Evolutionary conservation across 1,140 invertebrate species (phyloP).

Genomic region (Cydia splendana): DNA sequence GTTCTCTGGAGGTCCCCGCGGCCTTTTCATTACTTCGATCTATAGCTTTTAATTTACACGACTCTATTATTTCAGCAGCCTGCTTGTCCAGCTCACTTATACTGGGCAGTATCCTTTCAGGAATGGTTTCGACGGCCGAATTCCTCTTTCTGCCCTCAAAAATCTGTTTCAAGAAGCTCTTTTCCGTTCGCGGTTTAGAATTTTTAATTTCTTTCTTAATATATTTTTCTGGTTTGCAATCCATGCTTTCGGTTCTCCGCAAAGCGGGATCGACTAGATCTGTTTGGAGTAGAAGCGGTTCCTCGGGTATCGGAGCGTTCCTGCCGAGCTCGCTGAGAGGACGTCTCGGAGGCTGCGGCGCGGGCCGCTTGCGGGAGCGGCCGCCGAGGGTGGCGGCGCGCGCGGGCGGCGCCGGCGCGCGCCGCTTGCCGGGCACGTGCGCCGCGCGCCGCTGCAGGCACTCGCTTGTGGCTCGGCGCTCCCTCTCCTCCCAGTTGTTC

Average conservation of each 20-base stretch:
- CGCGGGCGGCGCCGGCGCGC: conserved; percentile 16
- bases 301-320: conserved; percentile 32
- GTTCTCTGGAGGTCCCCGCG: neutral
- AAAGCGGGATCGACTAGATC: neutral
- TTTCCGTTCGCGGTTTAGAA: conserved; percentile 61
- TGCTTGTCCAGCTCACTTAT: conserved; percentile 90
- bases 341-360: conserved; percentile 58
- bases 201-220: conserved; percentile 54
- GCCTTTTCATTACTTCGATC: conserved; percentile 39
- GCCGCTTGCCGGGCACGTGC: conserved; percentile 84
- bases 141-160: conserved; percentile 72
- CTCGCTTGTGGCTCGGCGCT: conserved; percentile 80
- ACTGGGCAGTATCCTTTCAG: conserved; percentile 84
- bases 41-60: conserved; percentile 49
- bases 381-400: conserved; percentile 38
- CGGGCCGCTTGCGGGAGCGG: conserved; percentile 60
- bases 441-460: conserved; percentile 75
- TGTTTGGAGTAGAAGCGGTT: conserved; percentile 31
- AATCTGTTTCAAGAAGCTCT: conserved; percentile 71
- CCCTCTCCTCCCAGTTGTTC: conserved; percentile 60
- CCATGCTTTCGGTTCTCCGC: conserved; percentile 34
- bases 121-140: conserved; percentile 57
- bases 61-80: conserved; percentile 86
- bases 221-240: conserved; percentile 47
- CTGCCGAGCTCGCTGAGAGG: neutral